phyloP scores from a whole-genome alignment of 2,797 vertebrate species.

The Anabacerthia variegaticeps region DNA sequence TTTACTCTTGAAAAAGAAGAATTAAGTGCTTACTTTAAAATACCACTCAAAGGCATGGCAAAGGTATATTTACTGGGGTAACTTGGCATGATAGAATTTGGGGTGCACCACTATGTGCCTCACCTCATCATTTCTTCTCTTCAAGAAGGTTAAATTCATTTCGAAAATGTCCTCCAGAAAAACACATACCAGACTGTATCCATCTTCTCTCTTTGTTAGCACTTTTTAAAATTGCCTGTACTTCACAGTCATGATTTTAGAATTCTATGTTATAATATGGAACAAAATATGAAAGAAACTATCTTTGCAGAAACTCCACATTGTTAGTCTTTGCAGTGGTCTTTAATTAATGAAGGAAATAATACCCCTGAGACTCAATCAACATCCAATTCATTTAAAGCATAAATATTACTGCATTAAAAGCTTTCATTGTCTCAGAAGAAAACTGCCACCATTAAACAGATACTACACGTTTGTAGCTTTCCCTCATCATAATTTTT shows the following conservation, averaged over 20 bases:
- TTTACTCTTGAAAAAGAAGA: neutral
- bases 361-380: neutral
- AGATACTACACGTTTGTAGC: neutral
- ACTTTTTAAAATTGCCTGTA: neutral
- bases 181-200: neutral
- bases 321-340: neutral
- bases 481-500: neutral
- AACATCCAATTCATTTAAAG: neutral
- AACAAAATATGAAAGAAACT: neutral
- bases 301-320: neutral
- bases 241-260: neutral
- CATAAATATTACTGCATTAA: neutral
- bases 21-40: neutral
- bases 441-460: neutral
- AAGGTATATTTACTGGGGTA: neutral
- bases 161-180: neutral
- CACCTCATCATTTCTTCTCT: neutral
- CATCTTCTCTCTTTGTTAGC: neutral
- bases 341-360: neutral
- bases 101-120: neutral
- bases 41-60: rapidly evolving
- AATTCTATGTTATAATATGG: neutral
- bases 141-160: neutral
- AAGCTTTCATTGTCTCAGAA: neutral
- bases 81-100: neutral